A percentile compares a stretch with the other conserved stretches of the same genome.
phyloP scores from a whole-genome alignment of 2,113 vertebrate genomes.

The Dendropsophus ebraccatus region DNA sequence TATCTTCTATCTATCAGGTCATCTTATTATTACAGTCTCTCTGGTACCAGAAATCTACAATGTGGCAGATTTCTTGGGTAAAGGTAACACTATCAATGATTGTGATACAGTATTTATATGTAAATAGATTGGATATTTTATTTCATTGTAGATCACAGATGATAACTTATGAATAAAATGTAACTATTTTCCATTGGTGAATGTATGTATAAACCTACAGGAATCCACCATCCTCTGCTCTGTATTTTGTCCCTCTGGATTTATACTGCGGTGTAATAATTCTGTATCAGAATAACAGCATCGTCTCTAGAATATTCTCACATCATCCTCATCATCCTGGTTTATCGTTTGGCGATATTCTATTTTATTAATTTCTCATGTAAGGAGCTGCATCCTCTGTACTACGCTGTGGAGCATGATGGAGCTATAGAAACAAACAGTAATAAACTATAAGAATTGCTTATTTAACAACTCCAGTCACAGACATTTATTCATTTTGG shows the following conservation, averaged over 20 bases:
- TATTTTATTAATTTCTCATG: not conserved
- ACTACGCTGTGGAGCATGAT: not conserved
- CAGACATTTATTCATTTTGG: not conserved
- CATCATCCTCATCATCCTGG: conserved; percentile 63
- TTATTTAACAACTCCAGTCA: not conserved
- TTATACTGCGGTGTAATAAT: conserved; percentile 73
- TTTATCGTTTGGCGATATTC: conserved; percentile 62
- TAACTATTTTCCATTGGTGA: not conserved
- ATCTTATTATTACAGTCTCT: not conserved
- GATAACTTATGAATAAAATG: not conserved
- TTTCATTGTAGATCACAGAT: not conserved
- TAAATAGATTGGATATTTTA: not conserved
- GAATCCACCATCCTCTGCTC: conserved; percentile 60
- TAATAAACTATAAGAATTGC: not conserved
- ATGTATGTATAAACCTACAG: not conserved
- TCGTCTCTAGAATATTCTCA: conserved; percentile 64
- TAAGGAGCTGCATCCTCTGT: not conserved
- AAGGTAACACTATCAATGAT: not conserved
- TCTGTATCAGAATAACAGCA: conserved; percentile 82
- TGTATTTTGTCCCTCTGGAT: conserved; percentile 67
- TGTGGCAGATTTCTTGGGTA: not conserved
- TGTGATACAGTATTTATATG: conserved; percentile 1
- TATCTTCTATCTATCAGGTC: not conserved
- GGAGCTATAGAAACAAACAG: not conserved
- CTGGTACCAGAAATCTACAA: not conserved